These are phyloP conservation scores for Brachionus rubens DNA, from an alignment of 1,140 invertebrate species.

Conservation along the genomic window DNA sequence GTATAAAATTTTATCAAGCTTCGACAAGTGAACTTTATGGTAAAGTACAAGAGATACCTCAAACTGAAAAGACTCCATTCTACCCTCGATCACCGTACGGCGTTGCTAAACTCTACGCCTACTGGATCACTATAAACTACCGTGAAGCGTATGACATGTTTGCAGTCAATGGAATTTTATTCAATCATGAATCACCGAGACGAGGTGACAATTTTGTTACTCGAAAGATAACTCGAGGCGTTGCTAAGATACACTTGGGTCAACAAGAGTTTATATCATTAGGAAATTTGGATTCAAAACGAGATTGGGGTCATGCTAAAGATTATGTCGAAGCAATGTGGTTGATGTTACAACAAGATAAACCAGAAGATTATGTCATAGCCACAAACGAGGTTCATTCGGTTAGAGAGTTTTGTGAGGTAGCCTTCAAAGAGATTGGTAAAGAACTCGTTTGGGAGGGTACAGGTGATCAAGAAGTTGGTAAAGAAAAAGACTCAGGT, in stretches of 20 bases:
- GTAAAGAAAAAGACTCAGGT: conserved; percentile 75
- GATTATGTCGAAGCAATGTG: conserved; percentile 99
- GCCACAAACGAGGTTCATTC: conserved; percentile 90
- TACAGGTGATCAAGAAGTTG: conserved; percentile 76
- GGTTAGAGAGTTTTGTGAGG: conserved; percentile 92
- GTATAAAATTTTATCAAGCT: conserved; percentile 68
- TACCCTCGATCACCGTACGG: conserved; percentile 99
- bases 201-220: conserved; percentile 97
- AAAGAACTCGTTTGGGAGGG: conserved; percentile 80
- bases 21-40: conserved; percentile 97
- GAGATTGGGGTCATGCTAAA: conserved; percentile 98
- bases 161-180: conserved; percentile 96
- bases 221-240: conserved; percentile 91
- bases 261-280: conserved; percentile 81
- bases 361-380: conserved; percentile 92
- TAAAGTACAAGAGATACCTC: conserved; percentile 92
- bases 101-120: conserved; percentile 95
- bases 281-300: conserved; percentile 88
- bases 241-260: conserved; percentile 89
- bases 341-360: conserved; percentile 93
- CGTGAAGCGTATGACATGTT: conserved; percentile 96
- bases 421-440: conserved; percentile 71
- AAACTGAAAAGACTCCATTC: conserved; percentile 95
- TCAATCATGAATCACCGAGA: conserved; percentile 97
- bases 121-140: conserved; percentile 98